Percentiles rank a stretch among this genome's conserved stretches.
Evolutionary conservation across 2,113 vertebrate genomes (phyloP).

Genomic region (Pavo muticus): DNA sequence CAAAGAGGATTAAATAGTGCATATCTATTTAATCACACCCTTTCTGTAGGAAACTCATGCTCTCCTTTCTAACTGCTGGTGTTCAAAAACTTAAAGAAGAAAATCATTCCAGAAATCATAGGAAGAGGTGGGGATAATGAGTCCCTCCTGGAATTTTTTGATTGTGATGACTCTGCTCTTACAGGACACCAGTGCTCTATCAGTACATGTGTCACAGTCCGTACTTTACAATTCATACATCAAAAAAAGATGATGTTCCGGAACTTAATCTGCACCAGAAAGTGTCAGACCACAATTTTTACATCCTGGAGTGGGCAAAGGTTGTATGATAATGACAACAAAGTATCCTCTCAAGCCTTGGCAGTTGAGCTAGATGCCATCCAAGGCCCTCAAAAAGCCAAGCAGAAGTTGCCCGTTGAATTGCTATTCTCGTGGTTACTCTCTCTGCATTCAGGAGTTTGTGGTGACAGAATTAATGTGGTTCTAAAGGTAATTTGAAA

Average conservation of each 20-base stretch:
- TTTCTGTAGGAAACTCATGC: neutral
- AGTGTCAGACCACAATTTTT: neutral
- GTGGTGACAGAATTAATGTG: constrained; percentile 63
- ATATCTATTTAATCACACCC: neutral
- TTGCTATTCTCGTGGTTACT: neutral
- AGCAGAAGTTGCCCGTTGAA: neutral
- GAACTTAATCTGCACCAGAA: neutral
- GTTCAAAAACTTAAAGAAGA: neutral
- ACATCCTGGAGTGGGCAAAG: neutral
- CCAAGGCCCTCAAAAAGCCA: neutral
- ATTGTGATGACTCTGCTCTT: neutral
- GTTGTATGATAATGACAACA: neutral
- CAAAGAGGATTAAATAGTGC: neutral
- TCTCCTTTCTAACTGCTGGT: neutral
- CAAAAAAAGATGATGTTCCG: neutral
- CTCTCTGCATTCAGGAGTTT: neutral
- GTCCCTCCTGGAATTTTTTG: neutral
- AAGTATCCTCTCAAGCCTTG: neutral
- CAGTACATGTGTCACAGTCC: neutral
- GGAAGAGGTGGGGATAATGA: neutral
- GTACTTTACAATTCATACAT: rapidly evolving
- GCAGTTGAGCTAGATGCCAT: neutral
- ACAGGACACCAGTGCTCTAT: neutral
- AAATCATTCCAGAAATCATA: no score
- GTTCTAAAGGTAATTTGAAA: constrained; percentile 75